Percentiles rank a stretch among this genome's conserved stretches.
Evolutionary conservation across 2,113 vertebrate species (phyloP).

Genomic region (Syngnathus typhle): DNA sequence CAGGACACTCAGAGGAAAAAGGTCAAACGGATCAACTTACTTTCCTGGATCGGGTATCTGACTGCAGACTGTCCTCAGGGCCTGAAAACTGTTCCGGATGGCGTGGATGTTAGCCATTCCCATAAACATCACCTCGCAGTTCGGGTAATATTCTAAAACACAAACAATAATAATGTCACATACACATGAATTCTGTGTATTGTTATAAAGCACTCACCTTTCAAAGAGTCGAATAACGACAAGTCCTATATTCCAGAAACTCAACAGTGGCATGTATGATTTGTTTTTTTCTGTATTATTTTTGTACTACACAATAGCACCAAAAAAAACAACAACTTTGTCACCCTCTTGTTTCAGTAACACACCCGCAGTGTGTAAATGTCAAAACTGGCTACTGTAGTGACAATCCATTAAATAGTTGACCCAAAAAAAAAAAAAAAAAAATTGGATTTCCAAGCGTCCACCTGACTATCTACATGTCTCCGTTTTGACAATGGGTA

Average conservation of each 20-base stretch:
- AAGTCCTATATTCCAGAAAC: background rate
- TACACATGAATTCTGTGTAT: background rate
- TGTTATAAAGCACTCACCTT: background rate
- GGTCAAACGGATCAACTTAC: slow-evolving; percentile 74
- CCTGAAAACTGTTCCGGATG: slow-evolving; percentile 97
- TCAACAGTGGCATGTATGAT: background rate
- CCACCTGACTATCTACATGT: too few species aligned
- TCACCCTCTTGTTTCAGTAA: background rate
- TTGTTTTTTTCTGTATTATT: background rate
- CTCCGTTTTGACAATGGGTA: too few species aligned
- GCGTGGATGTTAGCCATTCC: slow-evolving; percentile 99
- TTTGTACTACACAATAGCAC: too few species aligned
- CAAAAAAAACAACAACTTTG: background rate
- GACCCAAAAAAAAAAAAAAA: background rate
- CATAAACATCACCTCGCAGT: slow-evolving; percentile 98
- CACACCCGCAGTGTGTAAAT: background rate
- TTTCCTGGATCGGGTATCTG: slow-evolving; percentile 99
- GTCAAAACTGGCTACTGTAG: background rate
- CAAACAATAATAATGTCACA: slow-evolving; percentile 9
- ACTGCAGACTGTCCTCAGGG: slow-evolving; percentile 89
- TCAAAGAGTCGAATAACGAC: background rate
- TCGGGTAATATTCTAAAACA: slow-evolving; percentile 91
- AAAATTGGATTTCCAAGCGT: too few species aligned
- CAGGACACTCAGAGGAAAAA: slow-evolving; percentile 22
- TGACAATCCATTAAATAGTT: background rate